Base-by-base conservation (phyloP, 2,113 vertebrate species). In the Prochilodus magdalenae region DNA sequence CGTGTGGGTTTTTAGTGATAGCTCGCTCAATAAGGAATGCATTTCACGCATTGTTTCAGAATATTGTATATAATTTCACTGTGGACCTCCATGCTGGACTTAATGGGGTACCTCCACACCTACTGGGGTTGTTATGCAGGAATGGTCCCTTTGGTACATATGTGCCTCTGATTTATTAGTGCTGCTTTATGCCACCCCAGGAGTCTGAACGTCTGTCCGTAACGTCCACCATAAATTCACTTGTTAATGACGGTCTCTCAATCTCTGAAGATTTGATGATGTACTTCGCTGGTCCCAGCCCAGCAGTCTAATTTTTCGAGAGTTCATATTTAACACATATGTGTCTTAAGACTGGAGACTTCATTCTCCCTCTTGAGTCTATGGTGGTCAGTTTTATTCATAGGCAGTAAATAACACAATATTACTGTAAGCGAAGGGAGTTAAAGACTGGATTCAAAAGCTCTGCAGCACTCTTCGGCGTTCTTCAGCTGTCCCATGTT, bases 211-310 rank as follows among this genome's bases (percentile, higher is more conserved):
- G 79, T 75, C 82, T 73, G 63, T 65, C 36, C 57, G 5, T 76
- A 71, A 80, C 85, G 71, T 62, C 62, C 66, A 30, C 75, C 49
- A 70, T 83, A 84, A 77, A 80, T 70, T 75, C 65, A 44, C 57
- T 71, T 62, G 81, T 80, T 86, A 90, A 78, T 73, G 70, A 83
- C 71, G 59, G 79, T 78, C 47, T 83, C 83, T 85, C 80, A 79
- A 78, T 86, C 69, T 63, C 72, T 83, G 85, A 78, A 75, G 33
- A 84, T 89, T 91, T 90, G 74, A 89, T 73, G 83, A 86, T 75
- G 78, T 84, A 83, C 83, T 89, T 90, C 89, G 84, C 62, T 79
- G 73, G 55, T 77, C 84, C 88, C 71, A 72, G 75, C 70, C 65
- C 51, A 33, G 44, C 59, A 12, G 27, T 73, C 47, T 62, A 62